Conservation (phyloP, 2,888 invertebrate genomes). For the Ormyrus rosae region DNA sequence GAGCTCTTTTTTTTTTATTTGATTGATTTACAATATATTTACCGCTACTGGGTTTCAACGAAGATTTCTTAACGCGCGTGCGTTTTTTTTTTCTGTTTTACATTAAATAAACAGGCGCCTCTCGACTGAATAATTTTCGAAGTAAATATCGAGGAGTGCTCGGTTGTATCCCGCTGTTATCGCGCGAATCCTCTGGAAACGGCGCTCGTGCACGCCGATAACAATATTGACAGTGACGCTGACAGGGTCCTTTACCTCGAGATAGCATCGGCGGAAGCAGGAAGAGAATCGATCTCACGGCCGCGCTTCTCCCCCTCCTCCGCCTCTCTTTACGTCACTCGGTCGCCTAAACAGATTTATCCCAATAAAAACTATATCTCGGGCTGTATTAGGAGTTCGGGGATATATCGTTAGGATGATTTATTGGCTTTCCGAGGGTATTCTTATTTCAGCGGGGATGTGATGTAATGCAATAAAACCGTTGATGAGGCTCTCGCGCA, state of each 20-base stretch:
- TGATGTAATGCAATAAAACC: background rate
- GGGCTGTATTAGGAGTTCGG: too few relatives aligned
- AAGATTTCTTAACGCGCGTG: too few relatives aligned
- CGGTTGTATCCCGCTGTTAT: slow-evolving; percentile 19
- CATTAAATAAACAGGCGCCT: too few relatives aligned
- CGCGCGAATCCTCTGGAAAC: background rate
- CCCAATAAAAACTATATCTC: slow-evolving; percentile 10
- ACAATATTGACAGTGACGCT: slow-evolving; percentile 27
- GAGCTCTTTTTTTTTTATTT: too few relatives aligned
- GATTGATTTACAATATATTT: too few relatives aligned
- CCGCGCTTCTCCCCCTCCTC: background rate
- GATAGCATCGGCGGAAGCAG: slow-evolving; percentile 20
- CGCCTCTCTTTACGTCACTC: slow-evolving; percentile 7
- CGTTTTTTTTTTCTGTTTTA: too few relatives aligned
- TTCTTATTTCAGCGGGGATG: background rate
- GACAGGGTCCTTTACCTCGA: slow-evolving; percentile 31
- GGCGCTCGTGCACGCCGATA: slow-evolving; percentile 15
- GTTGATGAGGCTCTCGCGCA: background rate
- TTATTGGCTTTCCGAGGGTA: too few relatives aligned
- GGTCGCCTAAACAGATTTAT: background rate
- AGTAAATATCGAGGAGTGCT: too few relatives aligned
- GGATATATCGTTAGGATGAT: too few relatives aligned
- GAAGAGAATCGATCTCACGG: slow-evolving; percentile 23
- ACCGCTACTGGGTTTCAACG: too few relatives aligned
- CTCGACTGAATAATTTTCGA: too few relatives aligned